Evolutionary conservation across 2,113 vertebrate species (phyloP), one percentile per base, ranked within the genome.

Genomic region (Pangasianodon gigas): DNA sequence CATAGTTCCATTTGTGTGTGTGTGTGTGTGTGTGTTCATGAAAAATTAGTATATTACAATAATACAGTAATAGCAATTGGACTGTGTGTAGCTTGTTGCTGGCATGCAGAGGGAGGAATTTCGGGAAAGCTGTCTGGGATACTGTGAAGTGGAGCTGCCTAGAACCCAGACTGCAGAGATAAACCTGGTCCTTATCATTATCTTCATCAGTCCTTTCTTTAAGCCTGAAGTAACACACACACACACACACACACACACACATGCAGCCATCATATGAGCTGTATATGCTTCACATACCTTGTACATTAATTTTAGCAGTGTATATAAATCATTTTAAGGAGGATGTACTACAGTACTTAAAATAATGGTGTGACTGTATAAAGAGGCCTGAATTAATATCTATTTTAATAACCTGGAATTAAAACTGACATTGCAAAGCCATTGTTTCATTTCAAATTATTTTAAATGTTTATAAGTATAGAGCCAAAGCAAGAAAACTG

Each of bases 1-100:
- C 87, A 29, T 37, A 60, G 32, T 58, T 88, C 67, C 87, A 65
- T 92, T 89, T 91, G 82, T 89, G 74, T 75, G 41, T 81, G 79
- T 87, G 48, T 84, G 88, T 86, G 80, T 80, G 16, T 29, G 44
- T 82, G 8, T 37, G 37, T 37, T 37, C 18, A 32, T 77, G 41
- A 46, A 65, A 26, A 46, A 41, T 46, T 74, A 54, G 32, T 29
- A 29, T 77, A 14, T 80, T 87, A 52, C 21, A 52, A 13, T 82
- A 52, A 67, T 44, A 89, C 44, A 89, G 67, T 52, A 67, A 80
- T 9, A 65, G 32, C 54, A 87, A 52, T 58, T 87, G 52, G 41
- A 60, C 56, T 37, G 62, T 6, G 41, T 7, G 29, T 37, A 13
- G 41, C 26, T 82, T 58, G 48, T 69, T 90, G 80, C 19, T 44